Evolutionary conservation across 2,113 vertebrate species (phyloP).

Genomic region (Holacanthus passer): DNA sequence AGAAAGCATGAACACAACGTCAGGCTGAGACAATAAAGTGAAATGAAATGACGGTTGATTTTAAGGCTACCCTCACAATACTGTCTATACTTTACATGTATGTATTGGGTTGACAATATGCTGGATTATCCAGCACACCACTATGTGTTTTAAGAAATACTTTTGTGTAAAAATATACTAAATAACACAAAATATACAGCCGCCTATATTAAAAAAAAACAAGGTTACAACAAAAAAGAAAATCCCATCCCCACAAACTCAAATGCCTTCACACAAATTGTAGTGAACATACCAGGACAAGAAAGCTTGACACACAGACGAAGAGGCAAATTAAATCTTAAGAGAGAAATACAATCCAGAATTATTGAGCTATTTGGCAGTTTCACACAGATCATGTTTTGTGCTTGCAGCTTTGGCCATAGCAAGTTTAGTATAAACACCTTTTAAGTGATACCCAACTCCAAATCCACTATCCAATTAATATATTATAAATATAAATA

Average conservation of each 20-base stretch:
- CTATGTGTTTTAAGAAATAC: no score
- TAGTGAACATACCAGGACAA: neutral
- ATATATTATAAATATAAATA: no score
- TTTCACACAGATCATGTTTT: neutral
- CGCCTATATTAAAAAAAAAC: neutral
- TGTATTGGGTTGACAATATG: no score
- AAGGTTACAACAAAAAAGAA: neutral
- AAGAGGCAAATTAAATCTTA: neutral
- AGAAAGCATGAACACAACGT: no score
- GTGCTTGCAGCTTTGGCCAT: neutral
- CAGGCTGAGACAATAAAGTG: no score
- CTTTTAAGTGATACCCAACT: neutral
- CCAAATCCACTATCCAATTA: neutral
- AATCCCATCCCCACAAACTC: neutral
- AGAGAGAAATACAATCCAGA: neutral
- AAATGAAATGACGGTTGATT: no score
- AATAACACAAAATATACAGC: neutral
- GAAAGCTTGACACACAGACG: neutral
- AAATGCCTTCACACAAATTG: neutral
- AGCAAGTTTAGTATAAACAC: neutral
- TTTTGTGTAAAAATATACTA: no score
- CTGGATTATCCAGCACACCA: no score
- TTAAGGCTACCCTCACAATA: no score
- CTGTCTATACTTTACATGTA: no score
- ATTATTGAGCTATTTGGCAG: neutral